Evolutionary conservation across 2,888 invertebrate genomes (phyloP).

Genomic region (Nycteola revayana): DNA sequence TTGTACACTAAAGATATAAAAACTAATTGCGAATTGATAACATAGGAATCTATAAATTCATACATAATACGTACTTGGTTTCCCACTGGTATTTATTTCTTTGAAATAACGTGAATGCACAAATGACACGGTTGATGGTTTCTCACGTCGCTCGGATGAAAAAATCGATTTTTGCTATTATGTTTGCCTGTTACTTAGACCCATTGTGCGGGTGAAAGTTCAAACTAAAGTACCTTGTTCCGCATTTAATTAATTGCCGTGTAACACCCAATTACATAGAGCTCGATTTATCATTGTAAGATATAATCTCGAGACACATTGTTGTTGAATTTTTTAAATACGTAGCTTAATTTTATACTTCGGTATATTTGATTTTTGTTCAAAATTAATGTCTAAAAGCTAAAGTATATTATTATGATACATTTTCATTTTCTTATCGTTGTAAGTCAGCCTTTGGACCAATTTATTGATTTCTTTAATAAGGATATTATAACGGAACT

Average conservation of each 20-base stretch:
- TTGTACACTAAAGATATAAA: slow-evolving; percentile 16
- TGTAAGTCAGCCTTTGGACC: no score
- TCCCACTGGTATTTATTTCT: slow-evolving; percentile 33
- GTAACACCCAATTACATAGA: slow-evolving; percentile 23
- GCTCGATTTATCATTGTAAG: slow-evolving; percentile 22
- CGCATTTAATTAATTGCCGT: slow-evolving; percentile 26
- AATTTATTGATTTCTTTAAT: no score
- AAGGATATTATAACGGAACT: no score
- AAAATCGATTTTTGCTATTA: slow-evolving; percentile 39
- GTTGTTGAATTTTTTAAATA: slow-evolving; percentile 9
- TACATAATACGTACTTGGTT: slow-evolving; percentile 18
- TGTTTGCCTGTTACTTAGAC: slow-evolving; percentile 44
- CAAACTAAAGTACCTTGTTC: slow-evolving; percentile 40
- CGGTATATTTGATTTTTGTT: no score
- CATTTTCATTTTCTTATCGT: no score
- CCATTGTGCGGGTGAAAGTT: slow-evolving; percentile 74
- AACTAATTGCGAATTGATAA: slow-evolving; percentile 16
- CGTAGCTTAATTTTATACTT: no score
- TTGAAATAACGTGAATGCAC: slow-evolving; percentile 41
- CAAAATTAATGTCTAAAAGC: no score
- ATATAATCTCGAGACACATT: slow-evolving; percentile 20
- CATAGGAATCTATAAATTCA: slow-evolving; percentile 6
- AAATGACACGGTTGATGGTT: slow-evolving; percentile 39
- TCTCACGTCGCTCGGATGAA: slow-evolving; percentile 50
- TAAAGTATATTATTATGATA: no score